Percentiles rank a stretch among this genome's conserved stretches.
These are phyloP conservation scores for Coelopa pilipes DNA, from an alignment of 2,888 invertebrate genomes.

Conservation along the genomic window DNA sequence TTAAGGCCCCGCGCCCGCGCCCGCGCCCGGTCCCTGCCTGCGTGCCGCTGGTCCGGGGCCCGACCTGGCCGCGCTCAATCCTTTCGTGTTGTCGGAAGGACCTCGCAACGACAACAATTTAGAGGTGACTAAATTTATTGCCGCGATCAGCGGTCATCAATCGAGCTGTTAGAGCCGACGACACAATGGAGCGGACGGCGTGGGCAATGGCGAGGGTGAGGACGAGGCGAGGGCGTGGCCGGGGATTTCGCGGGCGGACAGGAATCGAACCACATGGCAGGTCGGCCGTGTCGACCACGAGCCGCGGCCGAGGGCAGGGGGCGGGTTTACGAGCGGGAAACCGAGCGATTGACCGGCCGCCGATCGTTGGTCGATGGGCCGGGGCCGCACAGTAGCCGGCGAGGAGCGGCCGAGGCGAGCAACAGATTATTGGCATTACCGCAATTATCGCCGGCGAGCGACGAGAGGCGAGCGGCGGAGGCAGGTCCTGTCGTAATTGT, in stretches of 20 bases:
- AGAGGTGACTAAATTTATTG: constrained; percentile 14
- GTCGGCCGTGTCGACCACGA: not conserved
- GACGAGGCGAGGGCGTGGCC: too few relatives aligned
- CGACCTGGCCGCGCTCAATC: not conserved
- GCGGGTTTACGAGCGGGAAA: constrained; percentile 19
- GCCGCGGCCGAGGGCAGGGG: not conserved
- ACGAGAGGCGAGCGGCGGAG: not conserved
- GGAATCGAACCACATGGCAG: not conserved
- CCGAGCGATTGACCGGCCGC: too few relatives aligned
- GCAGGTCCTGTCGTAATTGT: constrained; percentile 16
- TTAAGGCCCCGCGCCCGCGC: not conserved
- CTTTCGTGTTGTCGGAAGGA: not conserved
- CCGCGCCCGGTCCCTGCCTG: too few relatives aligned
- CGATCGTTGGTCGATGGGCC: too few relatives aligned
- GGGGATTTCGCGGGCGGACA: not conserved
- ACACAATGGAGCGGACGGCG: constrained; percentile 37
- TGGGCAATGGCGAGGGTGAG: constrained; percentile 34
- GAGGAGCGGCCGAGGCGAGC: not conserved
- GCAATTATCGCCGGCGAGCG: constrained; percentile 51
- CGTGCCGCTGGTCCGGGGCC: not conserved
- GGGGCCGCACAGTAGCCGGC: not conserved
- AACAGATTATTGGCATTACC: constrained; percentile 54
- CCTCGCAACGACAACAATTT: constrained; percentile 12
- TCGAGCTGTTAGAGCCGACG: constrained; percentile 36
- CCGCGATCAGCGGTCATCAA: constrained; percentile 13